These are phyloP conservation scores for Spea hammondii DNA, from an alignment of 2,797 vertebrate genomes.

Conservation along the genomic window DNA sequence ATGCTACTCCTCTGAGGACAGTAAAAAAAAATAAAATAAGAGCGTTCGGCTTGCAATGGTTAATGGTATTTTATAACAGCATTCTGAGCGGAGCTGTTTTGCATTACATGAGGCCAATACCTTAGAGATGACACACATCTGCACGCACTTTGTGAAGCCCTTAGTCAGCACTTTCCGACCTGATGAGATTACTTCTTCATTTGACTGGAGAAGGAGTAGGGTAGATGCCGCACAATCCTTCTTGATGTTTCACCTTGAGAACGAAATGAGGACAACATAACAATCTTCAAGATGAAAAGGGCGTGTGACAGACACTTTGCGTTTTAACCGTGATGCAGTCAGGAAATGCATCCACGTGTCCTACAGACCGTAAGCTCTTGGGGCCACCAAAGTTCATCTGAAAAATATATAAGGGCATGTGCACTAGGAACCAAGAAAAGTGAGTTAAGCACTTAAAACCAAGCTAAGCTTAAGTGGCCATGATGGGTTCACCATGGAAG, in stretches of 20 bases:
- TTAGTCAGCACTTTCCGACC: slow-evolving; percentile 86
- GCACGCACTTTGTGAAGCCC: slow-evolving; percentile 86
- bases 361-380: neutral
- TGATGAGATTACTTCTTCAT: slow-evolving; percentile 92
- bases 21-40: slow-evolving; percentile 54
- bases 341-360: neutral
- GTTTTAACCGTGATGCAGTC: neutral
- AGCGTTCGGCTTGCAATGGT: slow-evolving; percentile 68
- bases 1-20: slow-evolving; percentile 70
- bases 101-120: slow-evolving; percentile 92
- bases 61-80: slow-evolving; percentile 79
- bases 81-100: slow-evolving; percentile 79
- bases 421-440: too few relatives aligned
- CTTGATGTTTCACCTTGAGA: slow-evolving; percentile 79
- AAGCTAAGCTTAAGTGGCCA: too few relatives aligned
- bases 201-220: slow-evolving; percentile 81
- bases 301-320: slow-evolving; percentile 17
- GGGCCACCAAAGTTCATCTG: neutral
- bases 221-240: slow-evolving; percentile 76
- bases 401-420: too few relatives aligned
- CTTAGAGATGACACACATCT: slow-evolving; percentile 89
- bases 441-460: too few relatives aligned
- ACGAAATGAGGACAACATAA: slow-evolving; percentile 59
- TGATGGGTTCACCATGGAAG: too few relatives aligned
- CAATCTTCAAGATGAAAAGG: slow-evolving; percentile 53